A percentile compares a stretch with the other conserved stretches of the same genome.
Evolutionary conservation across 1,140 invertebrate species (phyloP).

Genomic region (Leptopilina boulardi): DNA sequence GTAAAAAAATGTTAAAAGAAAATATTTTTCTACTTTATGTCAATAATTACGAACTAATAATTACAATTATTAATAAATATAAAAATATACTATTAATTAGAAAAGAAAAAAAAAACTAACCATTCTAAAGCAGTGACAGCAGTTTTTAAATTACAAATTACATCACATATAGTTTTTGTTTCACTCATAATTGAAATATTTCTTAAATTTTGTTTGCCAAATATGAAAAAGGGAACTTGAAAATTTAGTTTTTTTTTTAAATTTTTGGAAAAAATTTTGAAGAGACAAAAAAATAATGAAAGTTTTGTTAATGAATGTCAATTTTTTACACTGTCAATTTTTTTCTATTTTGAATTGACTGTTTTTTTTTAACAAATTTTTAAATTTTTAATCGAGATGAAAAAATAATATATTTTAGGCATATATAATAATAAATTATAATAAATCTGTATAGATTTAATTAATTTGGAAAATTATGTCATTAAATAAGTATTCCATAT

Average conservation of each 20-base stretch:
- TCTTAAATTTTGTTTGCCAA: slow-evolving; percentile 4
- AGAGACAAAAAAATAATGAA: neutral
- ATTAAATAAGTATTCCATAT: no score
- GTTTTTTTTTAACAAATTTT: no score
- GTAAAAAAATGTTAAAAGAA: no score
- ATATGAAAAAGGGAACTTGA: neutral
- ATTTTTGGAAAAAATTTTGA: neutral
- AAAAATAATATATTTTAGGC: no score
- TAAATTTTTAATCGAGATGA: no score
- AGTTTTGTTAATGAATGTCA: neutral
- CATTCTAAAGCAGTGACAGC: slow-evolving; percentile 54
- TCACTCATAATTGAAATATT: slow-evolving; percentile 37
- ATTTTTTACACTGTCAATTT: neutral
- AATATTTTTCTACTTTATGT: neutral
- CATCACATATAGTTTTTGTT: slow-evolving; percentile 39
- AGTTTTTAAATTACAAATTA: slow-evolving; percentile 56
- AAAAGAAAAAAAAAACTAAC: slow-evolving; percentile 43
- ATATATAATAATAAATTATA: no score
- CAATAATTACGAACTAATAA: no score
- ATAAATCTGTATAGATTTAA: no score
- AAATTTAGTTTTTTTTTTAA: neutral
- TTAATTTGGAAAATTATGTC: no score
- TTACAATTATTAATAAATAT: neutral
- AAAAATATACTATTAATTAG: neutral
- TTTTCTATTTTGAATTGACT: no score